Evolutionary conservation across 2,888 invertebrate genomes (phyloP), one percentile per base, ranked within the genome.

Genomic region (Aphodius sticticus): DNA sequence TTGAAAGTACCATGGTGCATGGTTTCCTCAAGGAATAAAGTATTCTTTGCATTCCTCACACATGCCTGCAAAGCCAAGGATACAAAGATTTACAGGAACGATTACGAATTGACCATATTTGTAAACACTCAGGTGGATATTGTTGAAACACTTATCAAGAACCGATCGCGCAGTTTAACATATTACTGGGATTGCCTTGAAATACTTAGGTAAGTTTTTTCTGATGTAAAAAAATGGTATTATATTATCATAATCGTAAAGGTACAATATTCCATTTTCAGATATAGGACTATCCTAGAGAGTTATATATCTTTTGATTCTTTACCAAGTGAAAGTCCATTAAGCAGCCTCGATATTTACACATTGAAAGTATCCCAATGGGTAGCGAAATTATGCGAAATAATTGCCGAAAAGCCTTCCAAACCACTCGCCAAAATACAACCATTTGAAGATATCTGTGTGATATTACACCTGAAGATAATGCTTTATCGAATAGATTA

Each of bases 181-280:
- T 83, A 85, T 38, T 85, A 86, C 82, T 88, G 87, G 88, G 89
- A 89, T 81, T 88, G 88, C 81, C 85, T 89, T 35, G 89, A 89
- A 83, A 82, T 85, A 35, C 82, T 88, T 69, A 86, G 88, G 88
- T 88, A 82, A 80, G 76, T 77, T 9, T 6, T 76, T 69, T 26
- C 26, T 26, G 26, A 26, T 26, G 26, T 26, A 26, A 26, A 26
- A 26, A 26, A 3, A 26, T 2, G 26, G 26, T 26, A 26, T 26
- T 26, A 26, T 26, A 26, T 26, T 26, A 26, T 26, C 26, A 26
- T n/a, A 26, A 26, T 26, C 26, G 26, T 3, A 26, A 26, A 2
- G 26, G 26, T 26, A 26, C 26, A 26, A 26, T 26, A 26, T 26
- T 26, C 26, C 1, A 26, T 26, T 79, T 80, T 77, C 53, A 80